Conservation (phyloP, 2,888 invertebrate genomes). For the Hirtodrosophila histrioides region DNA sequence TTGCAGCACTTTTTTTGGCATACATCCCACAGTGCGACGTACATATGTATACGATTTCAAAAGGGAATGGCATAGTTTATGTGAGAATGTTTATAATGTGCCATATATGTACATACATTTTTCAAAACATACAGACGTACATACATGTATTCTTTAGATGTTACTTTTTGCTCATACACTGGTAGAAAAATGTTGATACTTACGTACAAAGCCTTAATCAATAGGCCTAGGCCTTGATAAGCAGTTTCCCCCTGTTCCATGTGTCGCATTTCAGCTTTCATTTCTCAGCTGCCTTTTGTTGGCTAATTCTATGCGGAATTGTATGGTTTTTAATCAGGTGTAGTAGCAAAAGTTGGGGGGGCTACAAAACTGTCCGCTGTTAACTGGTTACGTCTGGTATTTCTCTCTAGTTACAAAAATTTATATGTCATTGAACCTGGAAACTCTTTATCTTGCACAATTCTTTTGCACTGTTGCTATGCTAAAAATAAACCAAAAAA, state of each 20-base stretch:
- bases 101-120: too few relatives aligned
- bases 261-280: constrained; percentile 25
- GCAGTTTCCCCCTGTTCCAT: background rate
- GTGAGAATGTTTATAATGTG: background rate
- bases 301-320: constrained; percentile 47
- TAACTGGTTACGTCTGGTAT: constrained; percentile 23
- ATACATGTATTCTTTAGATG: background rate
- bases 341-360: constrained; percentile 7
- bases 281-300: constrained; percentile 14
- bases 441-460: constrained; percentile 52
- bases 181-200: background rate
- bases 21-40: too few relatives aligned
- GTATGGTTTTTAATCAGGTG: constrained; percentile 60
- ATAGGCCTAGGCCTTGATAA: constrained; percentile 63
- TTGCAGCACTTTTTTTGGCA: too few relatives aligned
- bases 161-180: constrained; percentile 5
- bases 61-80: background rate
- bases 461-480: constrained; percentile 45
- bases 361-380: constrained; percentile 4
- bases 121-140: too few relatives aligned
- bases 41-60: too few relatives aligned
- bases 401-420: constrained; percentile 12
- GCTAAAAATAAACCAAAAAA: constrained; percentile 27
- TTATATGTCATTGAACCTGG: constrained; percentile 59
- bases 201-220: constrained; percentile 48